Base-by-base conservation (phyloP, 2,797 vertebrate species). In the Enteromius radiatus region DNA sequence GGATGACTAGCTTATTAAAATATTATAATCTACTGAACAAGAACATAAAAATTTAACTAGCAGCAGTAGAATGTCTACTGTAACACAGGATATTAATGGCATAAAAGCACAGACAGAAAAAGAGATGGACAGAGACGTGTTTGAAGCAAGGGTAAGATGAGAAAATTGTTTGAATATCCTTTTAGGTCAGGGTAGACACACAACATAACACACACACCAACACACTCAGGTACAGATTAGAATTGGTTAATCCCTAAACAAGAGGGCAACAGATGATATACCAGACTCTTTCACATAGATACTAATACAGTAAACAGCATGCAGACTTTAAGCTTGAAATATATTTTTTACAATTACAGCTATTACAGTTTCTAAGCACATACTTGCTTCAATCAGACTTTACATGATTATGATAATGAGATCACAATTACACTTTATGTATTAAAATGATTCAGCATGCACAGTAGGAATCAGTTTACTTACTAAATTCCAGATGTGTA, bases 401-500 rank as follows among this genome's bases (percentile, higher is more conserved):
- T 21, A 47, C n/a, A 54, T 52, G 19, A 52, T 45, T 45, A 15
- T 1, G 4, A 76, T 33, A 41, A 33, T 54, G 26, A 23, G 28
- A 47, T 47, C 52, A 70, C 52, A 43, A 23, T 17, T 33, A 36
- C 83, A 79, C 1, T 69, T 52, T 23, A 78, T 5, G 28, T 33
- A 52, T 31, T 31, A 56, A 26, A 26, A 87, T 14, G 7, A 17
- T 59, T 21, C 31, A 63, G 81, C 76, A 63, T 23, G 12, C 73
- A 49, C 91, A 1, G 26, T 14, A 77, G 12, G 21, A 36, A 56
- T 21, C 5, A 38, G 0, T 45, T 10, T 31, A 63, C 93, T 95
- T 96, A 99, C 98, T 99, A 99, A 93, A 99, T 99, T 87, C 98
- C 98, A 14, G 98, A 99, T 0, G 97, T 99, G 84, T 99, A 99